These are phyloP conservation scores for Noctua janthina DNA, from an alignment of 2,888 invertebrate genomes.

Conservation along the genomic window DNA sequence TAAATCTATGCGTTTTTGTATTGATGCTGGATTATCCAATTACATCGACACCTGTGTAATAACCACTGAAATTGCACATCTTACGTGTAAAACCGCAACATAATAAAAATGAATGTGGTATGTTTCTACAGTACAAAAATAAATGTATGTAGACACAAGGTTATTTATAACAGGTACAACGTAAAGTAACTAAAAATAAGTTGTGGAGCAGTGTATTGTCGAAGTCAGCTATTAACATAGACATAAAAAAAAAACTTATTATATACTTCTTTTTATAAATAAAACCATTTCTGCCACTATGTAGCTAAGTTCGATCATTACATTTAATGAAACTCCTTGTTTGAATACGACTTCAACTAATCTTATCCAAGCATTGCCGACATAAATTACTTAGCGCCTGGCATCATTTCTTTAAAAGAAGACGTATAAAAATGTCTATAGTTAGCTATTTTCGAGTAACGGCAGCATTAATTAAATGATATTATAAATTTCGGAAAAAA, in stretches of 20 bases:
- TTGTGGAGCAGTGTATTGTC: constrained; percentile 45
- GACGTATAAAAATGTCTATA: constrained; percentile 28
- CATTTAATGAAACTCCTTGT: background rate
- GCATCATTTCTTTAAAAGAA: constrained; percentile 15
- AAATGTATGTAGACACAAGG: constrained; percentile 48
- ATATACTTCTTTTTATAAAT: constrained; percentile 14
- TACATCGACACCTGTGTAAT: constrained; percentile 40
- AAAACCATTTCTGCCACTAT: constrained; percentile 12
- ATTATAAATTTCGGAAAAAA: constrained; percentile 56
- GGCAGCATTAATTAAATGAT: constrained; percentile 43
- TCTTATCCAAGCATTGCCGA: constrained; percentile 75
- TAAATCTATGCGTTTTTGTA: constrained; percentile 36
- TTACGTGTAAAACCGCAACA: constrained; percentile 40
- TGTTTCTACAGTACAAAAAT: constrained; percentile 47
- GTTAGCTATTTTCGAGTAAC: constrained; percentile 30
- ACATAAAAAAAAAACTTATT: constrained; percentile 55
- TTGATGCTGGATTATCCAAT: constrained; percentile 12
- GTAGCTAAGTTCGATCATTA: constrained; percentile 8
- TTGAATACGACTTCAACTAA: background rate
- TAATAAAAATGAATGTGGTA: constrained; percentile 34
- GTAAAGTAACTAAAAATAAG: constrained; percentile 64
- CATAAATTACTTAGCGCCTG: constrained; percentile 62
- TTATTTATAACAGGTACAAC: constrained; percentile 67
- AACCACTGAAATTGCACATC: constrained; percentile 60
- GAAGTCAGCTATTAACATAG: constrained; percentile 37